These are phyloP conservation scores for Lamellibrachia columna DNA, from an alignment of 2,888 invertebrate species.

Conservation along the genomic window DNA sequence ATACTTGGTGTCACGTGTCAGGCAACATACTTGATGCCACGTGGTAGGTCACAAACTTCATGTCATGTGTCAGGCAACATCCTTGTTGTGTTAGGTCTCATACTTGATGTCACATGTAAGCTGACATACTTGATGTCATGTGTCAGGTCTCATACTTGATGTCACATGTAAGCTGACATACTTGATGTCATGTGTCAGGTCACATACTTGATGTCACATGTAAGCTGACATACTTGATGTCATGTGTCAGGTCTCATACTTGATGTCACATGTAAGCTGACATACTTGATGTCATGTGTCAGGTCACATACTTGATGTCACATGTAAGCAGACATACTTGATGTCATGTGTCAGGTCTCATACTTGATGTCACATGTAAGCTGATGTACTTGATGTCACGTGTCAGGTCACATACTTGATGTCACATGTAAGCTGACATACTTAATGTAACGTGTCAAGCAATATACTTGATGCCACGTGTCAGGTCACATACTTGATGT, in stretches of 20 bases:
- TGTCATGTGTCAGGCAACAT: background rate
- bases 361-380: too few species aligned
- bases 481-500: background rate
- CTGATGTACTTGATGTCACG: background rate
- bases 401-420: background rate
- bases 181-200: too few species aligned
- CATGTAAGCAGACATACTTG: too few species aligned
- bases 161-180: too few species aligned
- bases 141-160: background rate
- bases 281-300: background rate
- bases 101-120: background rate
- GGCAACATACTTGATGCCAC: background rate
- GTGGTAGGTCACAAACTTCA: background rate
- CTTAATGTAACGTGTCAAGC: background rate
- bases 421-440: background rate
- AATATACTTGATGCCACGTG: background rate
- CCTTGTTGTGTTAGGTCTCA: background rate
- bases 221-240: background rate
- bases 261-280: background rate
- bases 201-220: background rate
- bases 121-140: background rate
- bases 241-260: background rate
- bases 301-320: background rate
- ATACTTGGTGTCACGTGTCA: background rate
- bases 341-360: too few species aligned